Evolutionary conservation across 1,140 invertebrate genomes (phyloP), one percentile per base, ranked within the genome.

Genomic region (Stenopsyche tienmushanensis): DNA sequence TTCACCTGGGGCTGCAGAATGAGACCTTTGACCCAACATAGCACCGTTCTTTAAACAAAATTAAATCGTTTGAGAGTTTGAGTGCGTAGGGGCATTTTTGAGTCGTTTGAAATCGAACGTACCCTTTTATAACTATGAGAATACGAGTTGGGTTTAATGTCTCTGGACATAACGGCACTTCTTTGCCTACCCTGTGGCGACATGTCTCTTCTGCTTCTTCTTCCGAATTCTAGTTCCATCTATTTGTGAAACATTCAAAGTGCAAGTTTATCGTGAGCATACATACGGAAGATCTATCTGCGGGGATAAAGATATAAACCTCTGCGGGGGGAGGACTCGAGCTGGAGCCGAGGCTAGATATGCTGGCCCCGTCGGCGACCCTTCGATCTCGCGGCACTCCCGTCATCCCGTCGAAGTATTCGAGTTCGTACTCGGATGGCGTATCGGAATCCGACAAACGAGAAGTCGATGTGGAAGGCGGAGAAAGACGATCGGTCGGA

Each of bases 361-460:
- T 86, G 75, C 89, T 92, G 54, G 90, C 89, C 53, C 87, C 88
- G 74, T 90, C 89, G 64, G 85, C 85, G 15, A 85, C 83, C 72
- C 85, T 78, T 72, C 83, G 77, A 68, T 66, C 65, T 18, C 60
- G 50, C 15, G 45, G 59, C 5, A 41, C 25, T 18, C 34, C 55
- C 25, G 74, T 86, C 79, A 73, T 87, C 80, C 70, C 83, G 79
- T 77, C 87, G 80, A 80, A 79, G 73, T 85, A 86, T 74, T 92
- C 90, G 71, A 91, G 86, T 77, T 96, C 93, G 76, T 92, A 89
- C 79, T 97, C 94, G 70, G 93, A 96, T 65, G 85, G 85, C 17
- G 90, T 91, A 80, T 98, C 93, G 23, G 91, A 93, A 79, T 97
- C 94, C 69, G 94, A 96, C 68, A 95, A 85, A 15, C 92, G 85